Percentiles rank a stretch among this genome's conserved stretches.
Conservation (phyloP, 2,113 vertebrate species). For the Oryzias melastigma region DNA sequence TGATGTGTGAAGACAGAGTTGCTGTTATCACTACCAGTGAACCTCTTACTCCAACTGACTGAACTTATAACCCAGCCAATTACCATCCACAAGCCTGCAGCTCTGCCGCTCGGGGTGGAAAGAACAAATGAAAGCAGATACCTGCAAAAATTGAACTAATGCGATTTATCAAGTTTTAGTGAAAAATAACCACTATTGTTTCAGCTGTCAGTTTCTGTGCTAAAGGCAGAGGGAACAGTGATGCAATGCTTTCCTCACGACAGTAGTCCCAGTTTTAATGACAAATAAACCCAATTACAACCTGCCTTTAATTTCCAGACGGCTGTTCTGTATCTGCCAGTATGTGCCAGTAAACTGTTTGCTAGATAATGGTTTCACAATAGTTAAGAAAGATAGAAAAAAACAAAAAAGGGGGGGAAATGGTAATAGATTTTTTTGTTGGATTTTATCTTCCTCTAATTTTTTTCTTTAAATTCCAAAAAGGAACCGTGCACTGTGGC, state of each 20-base stretch:
- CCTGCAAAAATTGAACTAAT: conserved; percentile 35
- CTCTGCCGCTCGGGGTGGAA: conserved; percentile 23
- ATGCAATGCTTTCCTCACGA: conserved; percentile 2
- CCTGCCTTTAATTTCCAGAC: conserved; percentile 1
- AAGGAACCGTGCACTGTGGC: no score
- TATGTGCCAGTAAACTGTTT: not conserved
- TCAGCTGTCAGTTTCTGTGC: conserved; percentile 5
- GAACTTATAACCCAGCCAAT: conserved; percentile 64
- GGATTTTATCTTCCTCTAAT: no score
- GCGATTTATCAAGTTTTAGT: conserved; percentile 27
- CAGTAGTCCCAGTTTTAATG: not conserved
- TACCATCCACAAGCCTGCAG: conserved; percentile 48
- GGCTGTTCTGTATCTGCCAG: not conserved
- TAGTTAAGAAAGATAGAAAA: not conserved
- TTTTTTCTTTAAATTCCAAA: no score
- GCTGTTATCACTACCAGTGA: conserved; percentile 45
- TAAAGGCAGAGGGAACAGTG: not conserved
- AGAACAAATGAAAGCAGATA: conserved; percentile 29
- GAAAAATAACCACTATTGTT: conserved; percentile 33
- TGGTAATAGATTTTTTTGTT: no score
- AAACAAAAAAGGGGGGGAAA: not conserved
- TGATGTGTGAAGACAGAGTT: conserved; percentile 65
- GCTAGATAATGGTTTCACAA: not conserved
- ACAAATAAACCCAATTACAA: conserved; percentile 4
- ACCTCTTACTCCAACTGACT: conserved; percentile 38